Base-by-base conservation (phyloP, 2,888 invertebrate genomes). In the Dermolepida albohirtum region DNA sequence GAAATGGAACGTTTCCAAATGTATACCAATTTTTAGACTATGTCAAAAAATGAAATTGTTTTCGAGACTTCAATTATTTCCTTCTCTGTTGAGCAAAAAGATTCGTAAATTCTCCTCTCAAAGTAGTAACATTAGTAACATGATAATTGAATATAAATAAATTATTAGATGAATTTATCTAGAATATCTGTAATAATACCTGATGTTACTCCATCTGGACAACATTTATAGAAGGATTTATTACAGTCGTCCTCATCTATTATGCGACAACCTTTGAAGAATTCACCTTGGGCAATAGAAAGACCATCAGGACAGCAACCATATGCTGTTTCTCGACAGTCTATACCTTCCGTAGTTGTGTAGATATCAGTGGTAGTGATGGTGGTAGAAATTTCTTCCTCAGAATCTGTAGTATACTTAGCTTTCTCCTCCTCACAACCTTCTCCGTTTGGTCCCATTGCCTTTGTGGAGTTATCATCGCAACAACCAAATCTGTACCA, bases 281-380 rank as follows among this genome's bases (percentile, higher is more conserved):
- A 85, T 1, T 88, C 87, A 7, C 92, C 93, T 49, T 84, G 81
- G 1, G 92, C 90, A 49, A 81, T 78, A 0, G 87, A 89, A 34
- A 84, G 83, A 12, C 88, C 88, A 81, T 94, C 92, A 6, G 87
- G 87, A 77, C 95, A 95, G 77, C 95, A 95, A 11, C 95, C 95
- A 75, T 88, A 90, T 52, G 87, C 82, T 0, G 87, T 84, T 47
- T 79, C 82, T 0, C 79, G 80, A 74, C 92, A 90, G 55, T 84
- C 84, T 69, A 80, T 83, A 43, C 40, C 43, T 67, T 72, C 63
- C 17, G 75, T 78, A 75, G 78, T 76, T 8, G 47, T 41, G 22
- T 41, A 27, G 11, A 10, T 59, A 14, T 1, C 16, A 7, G 76
- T 72, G 5, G 74, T 71, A 16, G 57, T 62, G 7, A 72, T 73